Conservation (phyloP, 1,140 invertebrate species). For the Apis florea region DNA sequence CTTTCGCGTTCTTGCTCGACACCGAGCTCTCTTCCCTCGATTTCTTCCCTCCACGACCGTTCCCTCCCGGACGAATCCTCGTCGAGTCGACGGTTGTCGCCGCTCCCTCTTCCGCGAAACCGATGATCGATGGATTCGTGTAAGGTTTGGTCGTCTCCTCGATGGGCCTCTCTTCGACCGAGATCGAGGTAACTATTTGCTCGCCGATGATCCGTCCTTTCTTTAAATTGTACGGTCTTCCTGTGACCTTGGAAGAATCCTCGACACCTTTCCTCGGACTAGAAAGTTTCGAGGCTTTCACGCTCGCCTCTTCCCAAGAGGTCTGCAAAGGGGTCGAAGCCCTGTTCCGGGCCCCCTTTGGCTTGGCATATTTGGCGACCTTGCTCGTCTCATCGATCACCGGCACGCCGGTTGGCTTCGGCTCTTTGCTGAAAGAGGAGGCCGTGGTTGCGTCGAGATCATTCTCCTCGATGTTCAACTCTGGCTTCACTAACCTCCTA, state of each 20-base stretch:
- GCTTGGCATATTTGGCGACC: slow-evolving; percentile 1
- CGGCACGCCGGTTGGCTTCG: slow-evolving; percentile 40
- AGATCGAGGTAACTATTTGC: slow-evolving; percentile 34
- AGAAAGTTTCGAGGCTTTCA: slow-evolving; percentile 19
- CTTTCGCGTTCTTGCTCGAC: neutral
- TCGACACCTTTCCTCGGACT: slow-evolving; percentile 19
- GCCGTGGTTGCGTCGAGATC: slow-evolving; percentile 55
- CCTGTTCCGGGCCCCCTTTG: neutral
- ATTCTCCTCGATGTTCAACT: slow-evolving; percentile 69
- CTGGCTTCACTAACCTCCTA: slow-evolving; percentile 74
- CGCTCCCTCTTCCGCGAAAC: slow-evolving; percentile 19
- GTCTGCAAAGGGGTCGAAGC: neutral
- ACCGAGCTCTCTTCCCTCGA: slow-evolving; percentile 46
- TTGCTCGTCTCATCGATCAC: slow-evolving; percentile 56
- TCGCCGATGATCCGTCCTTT: slow-evolving; percentile 45
- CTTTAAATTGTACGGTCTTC: slow-evolving; percentile 12
- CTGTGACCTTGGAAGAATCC: slow-evolving; percentile 1
- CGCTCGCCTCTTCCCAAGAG: neutral
- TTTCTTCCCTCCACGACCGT: slow-evolving; percentile 26
- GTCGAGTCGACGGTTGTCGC: slow-evolving; percentile 37
- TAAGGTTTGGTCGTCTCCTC: slow-evolving; percentile 17
- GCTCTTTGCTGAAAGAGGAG: slow-evolving; percentile 55
- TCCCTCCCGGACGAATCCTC: slow-evolving; percentile 47
- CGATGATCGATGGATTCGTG: neutral
- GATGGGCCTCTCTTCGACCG: slow-evolving; percentile 11